phyloP scores from a whole-genome alignment of 2,113 vertebrate genomes.

The Herpailurus yagouaroundi region DNA sequence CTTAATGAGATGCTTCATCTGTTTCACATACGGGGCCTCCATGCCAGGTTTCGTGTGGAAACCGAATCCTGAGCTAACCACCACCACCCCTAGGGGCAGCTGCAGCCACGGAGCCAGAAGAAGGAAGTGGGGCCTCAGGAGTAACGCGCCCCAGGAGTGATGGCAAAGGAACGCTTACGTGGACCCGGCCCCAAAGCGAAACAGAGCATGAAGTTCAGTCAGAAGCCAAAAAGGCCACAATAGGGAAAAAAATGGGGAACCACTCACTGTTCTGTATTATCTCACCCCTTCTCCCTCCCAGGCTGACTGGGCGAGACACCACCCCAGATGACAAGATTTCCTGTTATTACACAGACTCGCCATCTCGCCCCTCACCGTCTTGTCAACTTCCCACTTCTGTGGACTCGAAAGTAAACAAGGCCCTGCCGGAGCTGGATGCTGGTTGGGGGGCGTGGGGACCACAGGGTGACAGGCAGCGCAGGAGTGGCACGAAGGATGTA shows the following conservation, averaged over 20 bases:
- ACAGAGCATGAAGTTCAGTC: neutral
- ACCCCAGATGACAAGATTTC: constrained; percentile 46
- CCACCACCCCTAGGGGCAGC: neutral
- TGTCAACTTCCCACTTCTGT: neutral
- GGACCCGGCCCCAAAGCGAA: constrained; percentile 38
- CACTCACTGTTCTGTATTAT: neutral
- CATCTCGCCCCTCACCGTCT: neutral
- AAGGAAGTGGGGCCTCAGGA: neutral
- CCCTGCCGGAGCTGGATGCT: neutral
- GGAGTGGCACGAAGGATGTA: accelerated
- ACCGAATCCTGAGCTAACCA: neutral
- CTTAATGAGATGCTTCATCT: neutral
- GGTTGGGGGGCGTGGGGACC: neutral
- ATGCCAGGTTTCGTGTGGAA: neutral
- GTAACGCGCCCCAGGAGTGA: neutral
- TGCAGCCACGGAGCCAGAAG: neutral
- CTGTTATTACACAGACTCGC: neutral
- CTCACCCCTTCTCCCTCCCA: neutral
- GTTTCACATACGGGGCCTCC: neutral
- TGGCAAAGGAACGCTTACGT: neutral
- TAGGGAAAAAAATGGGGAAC: neutral
- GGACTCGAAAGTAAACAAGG: neutral
- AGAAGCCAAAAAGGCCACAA: neutral
- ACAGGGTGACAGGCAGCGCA: neutral
- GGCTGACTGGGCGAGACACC: constrained; percentile 1